Evolutionary conservation across 2,888 invertebrate genomes (phyloP).

Genomic region (Meiosimyza decipiens): DNA sequence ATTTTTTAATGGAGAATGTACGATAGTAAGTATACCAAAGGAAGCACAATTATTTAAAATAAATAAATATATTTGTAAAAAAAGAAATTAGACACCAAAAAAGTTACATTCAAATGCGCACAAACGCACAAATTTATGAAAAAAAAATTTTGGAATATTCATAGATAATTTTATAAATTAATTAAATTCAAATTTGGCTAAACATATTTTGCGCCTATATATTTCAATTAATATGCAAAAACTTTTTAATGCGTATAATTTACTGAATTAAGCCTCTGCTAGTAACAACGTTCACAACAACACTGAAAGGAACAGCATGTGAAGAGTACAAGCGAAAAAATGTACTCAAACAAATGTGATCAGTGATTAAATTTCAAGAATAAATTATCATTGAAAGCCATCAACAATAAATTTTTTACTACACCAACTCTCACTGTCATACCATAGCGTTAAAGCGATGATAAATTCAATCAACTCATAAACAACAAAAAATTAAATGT

Average conservation of each 20-base stretch:
- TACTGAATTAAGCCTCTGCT: constrained; percentile 20
- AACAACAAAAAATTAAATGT: constrained; percentile 13
- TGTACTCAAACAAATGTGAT: constrained; percentile 1
- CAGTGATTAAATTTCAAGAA: constrained; percentile 38
- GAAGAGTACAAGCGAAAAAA: background rate
- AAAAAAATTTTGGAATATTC: background rate
- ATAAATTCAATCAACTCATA: constrained; percentile 33
- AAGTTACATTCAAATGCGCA: too few species aligned
- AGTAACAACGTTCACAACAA: background rate
- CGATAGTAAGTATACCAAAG: too few species aligned
- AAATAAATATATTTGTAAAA: too few species aligned
- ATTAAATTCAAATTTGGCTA: constrained; percentile 31
- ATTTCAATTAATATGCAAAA: constrained; percentile 21
- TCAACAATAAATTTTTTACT: background rate
- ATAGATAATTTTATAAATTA: constrained; percentile 24
- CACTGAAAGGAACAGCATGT: background rate
- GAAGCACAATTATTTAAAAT: too few species aligned
- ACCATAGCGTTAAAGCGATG: constrained; percentile 21
- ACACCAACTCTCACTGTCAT: background rate
- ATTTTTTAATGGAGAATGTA: too few species aligned
- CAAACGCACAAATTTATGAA: too few species aligned
- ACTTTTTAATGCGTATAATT: constrained; percentile 10
- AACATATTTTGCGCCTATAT: constrained; percentile 13
- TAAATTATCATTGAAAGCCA: constrained; percentile 35
- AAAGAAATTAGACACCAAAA: too few species aligned